phyloP scores from a whole-genome alignment of 2,113 vertebrate genomes.

The Synodontis membranacea region DNA sequence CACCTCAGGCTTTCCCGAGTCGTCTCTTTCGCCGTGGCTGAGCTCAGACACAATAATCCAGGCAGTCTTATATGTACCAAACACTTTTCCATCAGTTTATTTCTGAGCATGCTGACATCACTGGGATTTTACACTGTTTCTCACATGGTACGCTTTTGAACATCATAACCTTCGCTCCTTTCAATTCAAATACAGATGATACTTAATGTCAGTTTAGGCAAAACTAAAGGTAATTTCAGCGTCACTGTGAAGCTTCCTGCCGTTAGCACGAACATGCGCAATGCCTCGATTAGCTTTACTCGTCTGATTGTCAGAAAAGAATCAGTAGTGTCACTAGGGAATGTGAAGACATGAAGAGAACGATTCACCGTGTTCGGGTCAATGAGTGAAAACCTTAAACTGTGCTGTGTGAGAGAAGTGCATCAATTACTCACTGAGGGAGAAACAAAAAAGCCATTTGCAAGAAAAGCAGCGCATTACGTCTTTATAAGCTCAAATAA shows the following conservation, averaged over 20 bases:
- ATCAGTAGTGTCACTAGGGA: slow-evolving; percentile 27
- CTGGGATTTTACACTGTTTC: slow-evolving; percentile 1
- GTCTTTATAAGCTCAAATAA: not conserved
- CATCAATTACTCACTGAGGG: not conserved
- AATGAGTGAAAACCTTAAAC: not conserved
- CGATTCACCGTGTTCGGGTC: not conserved
- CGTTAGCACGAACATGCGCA: slow-evolving; percentile 25
- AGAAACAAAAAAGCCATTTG: accelerated
- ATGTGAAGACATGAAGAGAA: not conserved
- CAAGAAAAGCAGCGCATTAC: not conserved
- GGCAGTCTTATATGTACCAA: not conserved
- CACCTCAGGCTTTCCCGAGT: no score
- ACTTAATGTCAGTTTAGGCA: not conserved
- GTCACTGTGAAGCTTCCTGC: slow-evolving; percentile 16
- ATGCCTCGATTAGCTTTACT: slow-evolving; percentile 1
- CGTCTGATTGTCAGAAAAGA: slow-evolving; percentile 51
- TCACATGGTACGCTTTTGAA: not conserved
- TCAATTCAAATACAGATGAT: not conserved
- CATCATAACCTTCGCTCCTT: not conserved
- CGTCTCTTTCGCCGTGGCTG: not conserved
- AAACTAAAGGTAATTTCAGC: not conserved
- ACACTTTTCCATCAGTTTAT: slow-evolving; percentile 31
- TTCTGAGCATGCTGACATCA: slow-evolving; percentile 38
- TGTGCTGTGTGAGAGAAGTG: not conserved
- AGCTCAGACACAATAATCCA: not conserved